Conservation (phyloP, 1,140 invertebrate species). For the Hirudo medicinalis region DNA sequence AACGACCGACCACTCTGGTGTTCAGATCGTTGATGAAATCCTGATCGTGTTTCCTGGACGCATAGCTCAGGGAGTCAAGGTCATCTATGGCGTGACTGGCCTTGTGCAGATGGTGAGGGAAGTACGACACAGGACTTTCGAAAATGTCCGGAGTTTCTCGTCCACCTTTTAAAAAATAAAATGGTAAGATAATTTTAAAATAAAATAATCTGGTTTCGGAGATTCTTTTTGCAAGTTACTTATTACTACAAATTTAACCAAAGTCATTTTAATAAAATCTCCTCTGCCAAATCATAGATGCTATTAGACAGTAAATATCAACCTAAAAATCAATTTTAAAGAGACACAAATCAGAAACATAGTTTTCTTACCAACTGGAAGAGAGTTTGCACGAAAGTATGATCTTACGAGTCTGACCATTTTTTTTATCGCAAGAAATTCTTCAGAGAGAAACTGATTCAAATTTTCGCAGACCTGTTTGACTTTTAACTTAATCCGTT, state of each 20-base stretch:
- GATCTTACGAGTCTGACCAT: too few relatives aligned
- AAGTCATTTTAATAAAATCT: too few relatives aligned
- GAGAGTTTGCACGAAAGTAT: too few relatives aligned
- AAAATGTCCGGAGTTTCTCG: background rate
- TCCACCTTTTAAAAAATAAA: background rate
- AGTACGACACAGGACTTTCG: background rate
- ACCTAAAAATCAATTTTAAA: too few relatives aligned
- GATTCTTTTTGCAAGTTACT: background rate
- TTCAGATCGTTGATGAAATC: slow-evolving; percentile 5
- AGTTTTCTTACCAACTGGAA: too few relatives aligned
- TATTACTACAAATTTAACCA: background rate
- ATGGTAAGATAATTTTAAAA: background rate
- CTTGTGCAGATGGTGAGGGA: background rate
- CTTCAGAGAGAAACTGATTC: too few relatives aligned
- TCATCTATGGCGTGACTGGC: background rate
- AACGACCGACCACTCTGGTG: background rate
- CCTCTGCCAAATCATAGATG: too few relatives aligned
- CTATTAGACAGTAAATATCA: too few relatives aligned
- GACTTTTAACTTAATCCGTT: too few relatives aligned
- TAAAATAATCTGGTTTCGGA: background rate
- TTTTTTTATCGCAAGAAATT: too few relatives aligned
- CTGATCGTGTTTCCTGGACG: slow-evolving; percentile 5
- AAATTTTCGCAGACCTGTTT: too few relatives aligned
- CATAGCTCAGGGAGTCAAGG: background rate
- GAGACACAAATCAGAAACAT: too few relatives aligned